Evolutionary conservation across 2,888 invertebrate genomes (phyloP).

Genomic region (Xestia ashworthii): DNA sequence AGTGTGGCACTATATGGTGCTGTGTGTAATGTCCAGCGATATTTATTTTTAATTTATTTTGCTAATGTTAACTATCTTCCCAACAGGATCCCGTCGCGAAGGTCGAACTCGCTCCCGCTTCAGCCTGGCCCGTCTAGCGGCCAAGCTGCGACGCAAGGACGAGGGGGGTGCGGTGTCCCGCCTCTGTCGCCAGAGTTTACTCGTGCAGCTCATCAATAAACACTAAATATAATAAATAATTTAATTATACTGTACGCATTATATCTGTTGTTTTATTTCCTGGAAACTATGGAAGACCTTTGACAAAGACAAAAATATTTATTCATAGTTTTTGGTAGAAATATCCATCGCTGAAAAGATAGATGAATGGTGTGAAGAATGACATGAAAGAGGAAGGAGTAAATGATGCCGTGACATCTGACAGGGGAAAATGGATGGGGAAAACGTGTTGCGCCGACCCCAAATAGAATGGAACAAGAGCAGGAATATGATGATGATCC

Average conservation of each 20-base stretch:
- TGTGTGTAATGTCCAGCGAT: too few species aligned
- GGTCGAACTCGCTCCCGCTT: slow-evolving; percentile 80
- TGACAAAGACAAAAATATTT: background rate
- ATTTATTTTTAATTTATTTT: too few species aligned
- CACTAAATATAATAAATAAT: slow-evolving; percentile 70
- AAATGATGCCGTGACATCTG: too few species aligned
- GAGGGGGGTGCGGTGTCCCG: slow-evolving; percentile 92
- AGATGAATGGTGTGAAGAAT: too few species aligned
- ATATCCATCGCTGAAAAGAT: too few species aligned
- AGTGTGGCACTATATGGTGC: too few species aligned
- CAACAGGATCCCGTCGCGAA: slow-evolving; percentile 52
- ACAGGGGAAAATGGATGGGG: too few species aligned
- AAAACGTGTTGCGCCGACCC: too few species aligned
- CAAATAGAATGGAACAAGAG: too few species aligned
- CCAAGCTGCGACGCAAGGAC: slow-evolving; percentile 82
- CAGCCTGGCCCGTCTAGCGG: slow-evolving; percentile 86
- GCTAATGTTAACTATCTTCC: background rate
- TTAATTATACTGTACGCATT: slow-evolving; percentile 52
- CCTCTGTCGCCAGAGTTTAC: slow-evolving; percentile 94
- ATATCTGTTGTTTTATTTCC: slow-evolving; percentile 53
- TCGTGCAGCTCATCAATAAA: slow-evolving; percentile 90
- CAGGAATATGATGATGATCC: too few species aligned
- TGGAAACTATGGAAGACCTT: background rate
- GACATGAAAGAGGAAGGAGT: too few species aligned
- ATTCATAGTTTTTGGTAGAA: background rate